phyloP scores from a whole-genome alignment of 2,113 vertebrate species.

The Eclectus roratus region DNA sequence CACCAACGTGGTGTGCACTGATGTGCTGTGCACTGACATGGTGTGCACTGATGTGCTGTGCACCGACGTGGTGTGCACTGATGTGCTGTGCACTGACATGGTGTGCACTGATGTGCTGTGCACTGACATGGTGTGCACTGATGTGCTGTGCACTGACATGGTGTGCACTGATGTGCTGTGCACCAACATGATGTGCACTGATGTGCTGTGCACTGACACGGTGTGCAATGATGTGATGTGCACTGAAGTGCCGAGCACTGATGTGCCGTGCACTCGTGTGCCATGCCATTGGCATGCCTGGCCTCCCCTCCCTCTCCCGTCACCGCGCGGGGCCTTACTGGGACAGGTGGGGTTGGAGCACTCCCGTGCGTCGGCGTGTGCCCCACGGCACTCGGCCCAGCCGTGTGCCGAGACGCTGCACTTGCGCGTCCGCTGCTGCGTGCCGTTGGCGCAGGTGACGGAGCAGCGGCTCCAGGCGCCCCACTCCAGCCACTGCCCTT shows the following conservation, averaged over 20 bases:
- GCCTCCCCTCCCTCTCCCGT: neutral
- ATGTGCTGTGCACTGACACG: too few species aligned
- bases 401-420: slow-evolving; percentile 90
- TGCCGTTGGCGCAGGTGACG: slow-evolving; percentile 88
- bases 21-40: rapidly evolving
- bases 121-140: neutral
- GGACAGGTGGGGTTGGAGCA: slow-evolving; percentile 87
- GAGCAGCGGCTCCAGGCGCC: slow-evolving; percentile 91
- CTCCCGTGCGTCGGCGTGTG: slow-evolving; percentile 87
- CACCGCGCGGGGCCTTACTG: slow-evolving; percentile 73
- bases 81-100: too few species aligned
- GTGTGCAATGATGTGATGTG: too few species aligned
- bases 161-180: rapidly evolving
- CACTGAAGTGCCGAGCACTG: too few species aligned
- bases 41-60: rapidly evolving
- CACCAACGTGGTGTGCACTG: too few species aligned
- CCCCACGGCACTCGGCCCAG: slow-evolving; percentile 90
- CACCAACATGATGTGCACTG: too few species aligned
- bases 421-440: slow-evolving; percentile 88
- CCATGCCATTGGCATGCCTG: neutral
- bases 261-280: neutral
- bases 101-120: rapidly evolving
- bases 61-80: too few species aligned
- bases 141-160: rapidly evolving
- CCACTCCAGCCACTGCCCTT: slow-evolving; percentile 98